A percentile compares a stretch with the other conserved stretches of the same genome.
Evolutionary conservation across 2,888 invertebrate genomes (phyloP).

Genomic region (Trachelus stipa): DNA sequence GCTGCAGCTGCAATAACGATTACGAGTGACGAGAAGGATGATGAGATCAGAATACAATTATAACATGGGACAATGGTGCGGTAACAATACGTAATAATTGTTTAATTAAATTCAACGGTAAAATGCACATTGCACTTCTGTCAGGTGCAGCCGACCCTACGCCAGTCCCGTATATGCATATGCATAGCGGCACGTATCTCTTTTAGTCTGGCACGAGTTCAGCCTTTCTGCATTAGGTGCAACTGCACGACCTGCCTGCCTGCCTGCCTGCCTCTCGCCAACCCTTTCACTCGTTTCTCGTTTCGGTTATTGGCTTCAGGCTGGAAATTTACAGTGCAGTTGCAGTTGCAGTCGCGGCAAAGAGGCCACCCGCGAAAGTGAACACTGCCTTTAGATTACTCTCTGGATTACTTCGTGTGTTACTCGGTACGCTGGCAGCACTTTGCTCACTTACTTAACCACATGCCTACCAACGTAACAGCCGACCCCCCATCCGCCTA

Average conservation of each 20-base stretch:
- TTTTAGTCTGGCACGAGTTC: no score
- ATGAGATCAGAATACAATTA: neutral
- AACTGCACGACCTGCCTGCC: neutral
- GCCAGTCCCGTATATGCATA: no score
- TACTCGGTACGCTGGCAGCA: neutral
- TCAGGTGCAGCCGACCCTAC: slow-evolving; percentile 51
- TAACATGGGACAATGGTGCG: slow-evolving; percentile 35
- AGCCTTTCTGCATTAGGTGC: no score
- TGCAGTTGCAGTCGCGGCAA: neutral
- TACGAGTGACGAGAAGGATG: no score
- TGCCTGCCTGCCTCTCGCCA: neutral
- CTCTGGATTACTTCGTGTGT: neutral
- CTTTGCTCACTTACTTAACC: neutral
- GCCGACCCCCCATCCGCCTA: neutral
- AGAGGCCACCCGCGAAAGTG: neutral
- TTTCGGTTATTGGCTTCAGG: slow-evolving; percentile 9
- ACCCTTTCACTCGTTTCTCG: slow-evolving; percentile 13
- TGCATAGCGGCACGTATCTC: no score
- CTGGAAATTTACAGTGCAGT: neutral
- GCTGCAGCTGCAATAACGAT: neutral
- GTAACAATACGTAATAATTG: slow-evolving; percentile 56
- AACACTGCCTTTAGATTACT: neutral
- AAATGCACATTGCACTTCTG: slow-evolving; percentile 51
- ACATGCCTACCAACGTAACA: neutral
- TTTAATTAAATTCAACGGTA: slow-evolving; percentile 54